Base-by-base conservation (phyloP, 2,797 vertebrate genomes). In the Hoplostethus mediterraneus region DNA sequence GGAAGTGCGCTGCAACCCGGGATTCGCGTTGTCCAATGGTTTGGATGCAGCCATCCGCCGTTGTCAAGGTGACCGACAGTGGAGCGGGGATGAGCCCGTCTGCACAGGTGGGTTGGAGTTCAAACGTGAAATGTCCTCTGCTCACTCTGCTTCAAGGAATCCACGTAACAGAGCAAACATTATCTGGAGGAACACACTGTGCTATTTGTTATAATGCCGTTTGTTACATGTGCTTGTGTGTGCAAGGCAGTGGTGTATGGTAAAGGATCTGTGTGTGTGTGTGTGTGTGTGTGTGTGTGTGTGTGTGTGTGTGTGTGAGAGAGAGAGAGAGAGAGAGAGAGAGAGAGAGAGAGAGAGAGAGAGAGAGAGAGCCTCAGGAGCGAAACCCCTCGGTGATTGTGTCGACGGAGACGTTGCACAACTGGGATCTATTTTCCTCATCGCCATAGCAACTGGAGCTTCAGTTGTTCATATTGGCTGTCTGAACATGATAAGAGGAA, bases 61-160 rank as follows among this genome's bases (percentile, higher is more conserved):
- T 89, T 96, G 96, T 82, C 96, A 96, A 84, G 95, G 95, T 68
- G 95, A 96, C 89, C 87, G 93, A 21, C 94, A 92, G 83, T 96
- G 96, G 95, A 96, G 96, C 67, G 93, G 94, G 42, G 91, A 93
- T 40, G 90, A 95, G 78, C 93, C 93, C 66, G 57, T 86, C 69
- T 96, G 95, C 90, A 88, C 86, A 92, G 94, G 95, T 96, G 91
- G 78, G 90, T 86, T 62, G 65, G 36, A 81, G 67, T 63, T 75
- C 58, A 42, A 42, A 8, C 51, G 11, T 31, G 49, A 76, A 28
- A 63, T 21, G 5, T 54, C 51, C 12, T 51, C 21, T 6, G 58
- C 5, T 40, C 5, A 10, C 16, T 54, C 49, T 5, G 2, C 28
- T n/a, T 51, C 47, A 48, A 21, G 47, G 16, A 7, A 9, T 48